A percentile compares a stretch with the other conserved stretches of the same genome.
phyloP scores from a whole-genome alignment of 2,888 invertebrate genomes.

The Lordiphosa andalusiaca region DNA sequence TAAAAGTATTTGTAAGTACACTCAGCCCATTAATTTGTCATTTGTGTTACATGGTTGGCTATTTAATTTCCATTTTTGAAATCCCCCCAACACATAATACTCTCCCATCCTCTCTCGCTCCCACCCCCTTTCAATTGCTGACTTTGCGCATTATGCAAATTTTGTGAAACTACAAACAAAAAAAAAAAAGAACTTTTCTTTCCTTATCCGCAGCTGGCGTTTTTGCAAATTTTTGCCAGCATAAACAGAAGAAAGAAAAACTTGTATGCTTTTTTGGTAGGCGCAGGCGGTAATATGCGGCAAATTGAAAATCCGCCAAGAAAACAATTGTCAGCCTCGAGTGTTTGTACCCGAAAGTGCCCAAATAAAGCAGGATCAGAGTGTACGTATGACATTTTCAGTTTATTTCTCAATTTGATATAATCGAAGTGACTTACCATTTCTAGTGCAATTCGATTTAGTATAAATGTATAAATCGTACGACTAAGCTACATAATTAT shows the following conservation, averaged over 20 bases:
- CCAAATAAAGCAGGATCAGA: background rate
- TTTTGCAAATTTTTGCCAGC: constrained; percentile 24
- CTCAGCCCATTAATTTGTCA: no score
- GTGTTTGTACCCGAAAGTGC: background rate
- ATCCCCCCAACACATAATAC: background rate
- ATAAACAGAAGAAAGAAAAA: constrained; percentile 17
- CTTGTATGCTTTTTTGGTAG: constrained; percentile 8
- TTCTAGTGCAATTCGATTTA: constrained; percentile 43
- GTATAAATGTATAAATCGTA: constrained; percentile 59
- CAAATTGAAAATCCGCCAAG: constrained; percentile 43
- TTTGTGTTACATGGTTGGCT: no score
- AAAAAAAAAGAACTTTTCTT: no score
- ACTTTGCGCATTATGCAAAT: constrained; percentile 61
- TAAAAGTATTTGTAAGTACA: no score
- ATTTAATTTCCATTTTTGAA: constrained; percentile 4
- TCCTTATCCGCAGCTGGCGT: constrained; percentile 37
- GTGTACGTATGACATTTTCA: constrained; percentile 7
- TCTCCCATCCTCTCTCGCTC: background rate
- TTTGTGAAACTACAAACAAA: constrained; percentile 45
- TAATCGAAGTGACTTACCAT: constrained; percentile 52
- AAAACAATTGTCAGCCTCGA: constrained; percentile 6
- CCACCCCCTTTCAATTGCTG: constrained; percentile 38
- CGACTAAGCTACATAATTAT: constrained; percentile 65
- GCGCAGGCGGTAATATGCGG: constrained; percentile 13
- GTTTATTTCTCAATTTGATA: constrained; percentile 15